A percentile compares a stretch with the other conserved stretches of the same genome.
Evolutionary conservation across 1,140 invertebrate species (phyloP).

Genomic region (Gryon sp.): DNA sequence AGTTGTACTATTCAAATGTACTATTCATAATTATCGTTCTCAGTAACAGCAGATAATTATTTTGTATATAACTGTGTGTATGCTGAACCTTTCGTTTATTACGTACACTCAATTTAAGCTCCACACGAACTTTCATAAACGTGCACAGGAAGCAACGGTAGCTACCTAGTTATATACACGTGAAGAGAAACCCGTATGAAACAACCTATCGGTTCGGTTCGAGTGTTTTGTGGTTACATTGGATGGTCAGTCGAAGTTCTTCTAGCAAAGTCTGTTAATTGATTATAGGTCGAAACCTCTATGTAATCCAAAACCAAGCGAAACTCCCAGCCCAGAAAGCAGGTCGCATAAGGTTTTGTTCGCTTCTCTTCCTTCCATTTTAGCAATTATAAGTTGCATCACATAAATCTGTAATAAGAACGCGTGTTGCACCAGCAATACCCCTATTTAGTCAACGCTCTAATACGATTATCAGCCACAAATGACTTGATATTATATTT

Average conservation of each 20-base stretch:
- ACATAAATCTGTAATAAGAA: constrained; percentile 77
- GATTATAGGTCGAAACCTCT: constrained; percentile 72
- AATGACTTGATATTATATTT: no score
- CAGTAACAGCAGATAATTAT: constrained; percentile 28
- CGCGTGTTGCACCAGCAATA: constrained; percentile 67
- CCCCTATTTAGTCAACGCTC: constrained; percentile 30
- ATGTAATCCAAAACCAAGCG: constrained; percentile 59
- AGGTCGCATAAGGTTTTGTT: constrained; percentile 58
- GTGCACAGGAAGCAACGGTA: constrained; percentile 39
- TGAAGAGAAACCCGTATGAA: constrained; percentile 42
- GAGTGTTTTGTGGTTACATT: constrained; percentile 70
- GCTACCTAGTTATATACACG: constrained; percentile 18
- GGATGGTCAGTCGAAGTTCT: constrained; percentile 68
- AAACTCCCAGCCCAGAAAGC: constrained; percentile 56
- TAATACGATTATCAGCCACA: constrained; percentile 63
- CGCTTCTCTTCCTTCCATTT: constrained; percentile 49
- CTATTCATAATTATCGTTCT: constrained; percentile 27
- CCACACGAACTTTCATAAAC: constrained; percentile 24
- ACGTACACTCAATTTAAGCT: constrained; percentile 55
- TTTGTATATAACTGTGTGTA: constrained; percentile 21
- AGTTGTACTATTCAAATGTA: no score
- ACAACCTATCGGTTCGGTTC: constrained; percentile 63
- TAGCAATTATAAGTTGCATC: constrained; percentile 52
- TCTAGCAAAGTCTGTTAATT: constrained; percentile 72
- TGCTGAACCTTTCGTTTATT: constrained; percentile 46